Percentiles rank a stretch among this genome's conserved stretches.
Evolutionary conservation across 2,888 invertebrate genomes (phyloP).

Genomic region (Crocallis elinguaria): DNA sequence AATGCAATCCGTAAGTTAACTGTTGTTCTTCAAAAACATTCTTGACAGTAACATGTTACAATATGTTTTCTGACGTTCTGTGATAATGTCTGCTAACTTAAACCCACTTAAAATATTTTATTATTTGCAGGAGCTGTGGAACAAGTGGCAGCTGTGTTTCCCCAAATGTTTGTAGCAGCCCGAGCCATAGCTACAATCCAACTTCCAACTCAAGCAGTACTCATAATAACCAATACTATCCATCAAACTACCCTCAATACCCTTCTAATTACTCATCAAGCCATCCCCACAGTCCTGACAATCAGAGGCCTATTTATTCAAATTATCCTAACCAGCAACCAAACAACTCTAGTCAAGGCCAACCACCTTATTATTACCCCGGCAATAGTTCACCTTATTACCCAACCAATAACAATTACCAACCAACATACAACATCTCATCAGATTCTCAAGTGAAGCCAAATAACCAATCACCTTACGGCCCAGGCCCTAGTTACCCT

Average conservation of each 20-base stretch:
- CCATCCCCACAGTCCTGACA: conserved; percentile 33
- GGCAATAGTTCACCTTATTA: conserved; percentile 26
- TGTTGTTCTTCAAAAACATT: background rate
- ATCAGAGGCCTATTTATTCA: conserved; percentile 31
- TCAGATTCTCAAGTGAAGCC: conserved; percentile 31
- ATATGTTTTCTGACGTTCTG: background rate
- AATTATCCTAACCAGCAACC: conserved; percentile 29
- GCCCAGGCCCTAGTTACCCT: background rate
- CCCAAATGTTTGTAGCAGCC: conserved; percentile 65
- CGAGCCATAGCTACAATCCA: conserved; percentile 29
- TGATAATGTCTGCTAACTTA: background rate
- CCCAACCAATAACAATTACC: conserved; percentile 19
- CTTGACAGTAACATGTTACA: too few species aligned
- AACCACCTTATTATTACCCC: conserved; percentile 27
- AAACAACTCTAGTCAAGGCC: conserved; percentile 24
- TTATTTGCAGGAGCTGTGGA: conserved; percentile 75
- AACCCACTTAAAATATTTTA: background rate
- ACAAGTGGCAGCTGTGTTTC: conserved; percentile 60
- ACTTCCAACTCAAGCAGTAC: conserved; percentile 11
- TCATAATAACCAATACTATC: conserved; percentile 8
- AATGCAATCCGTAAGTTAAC: conserved; percentile 63
- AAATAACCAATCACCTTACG: conserved; percentile 15
- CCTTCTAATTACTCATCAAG: conserved; percentile 18
- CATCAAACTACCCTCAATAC: background rate
- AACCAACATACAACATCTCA: conserved; percentile 24